Evolutionary conservation across 2,797 vertebrate genomes (phyloP).

Genomic region (Esox masquinongy): DNA sequence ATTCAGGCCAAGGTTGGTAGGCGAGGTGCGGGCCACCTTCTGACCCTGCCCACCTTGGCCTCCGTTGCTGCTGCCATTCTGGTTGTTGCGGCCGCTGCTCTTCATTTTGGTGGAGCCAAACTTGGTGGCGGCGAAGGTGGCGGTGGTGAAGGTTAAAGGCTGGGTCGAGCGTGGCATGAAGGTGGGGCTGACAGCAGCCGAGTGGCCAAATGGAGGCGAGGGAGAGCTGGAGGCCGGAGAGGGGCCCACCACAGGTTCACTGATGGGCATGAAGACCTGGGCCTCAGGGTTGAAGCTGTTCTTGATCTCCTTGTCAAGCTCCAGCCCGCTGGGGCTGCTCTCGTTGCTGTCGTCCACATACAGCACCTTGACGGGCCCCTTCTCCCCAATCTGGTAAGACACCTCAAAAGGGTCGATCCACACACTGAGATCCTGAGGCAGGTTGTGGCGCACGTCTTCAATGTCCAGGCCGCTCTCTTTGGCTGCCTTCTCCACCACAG

Average conservation of each 20-base stretch:
- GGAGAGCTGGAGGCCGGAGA: constrained; percentile 94
- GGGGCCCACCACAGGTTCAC: constrained; percentile 78
- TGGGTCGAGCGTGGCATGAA: constrained; percentile 94
- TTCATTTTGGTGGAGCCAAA: constrained; percentile 99
- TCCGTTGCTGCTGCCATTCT: constrained; percentile 79
- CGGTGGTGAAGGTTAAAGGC: constrained; percentile 98
- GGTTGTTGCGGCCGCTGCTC: constrained; percentile 83
- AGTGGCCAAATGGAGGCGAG: constrained; percentile 93
- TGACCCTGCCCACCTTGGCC: constrained; percentile 72
- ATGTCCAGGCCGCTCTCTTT: constrained; percentile 98
- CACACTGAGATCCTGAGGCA: constrained; percentile 97
- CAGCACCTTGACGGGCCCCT: constrained; percentile 96
- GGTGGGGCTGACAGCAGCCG: constrained; percentile 93
- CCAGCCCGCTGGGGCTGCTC: constrained; percentile 75
- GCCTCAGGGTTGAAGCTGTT: constrained; percentile 99
- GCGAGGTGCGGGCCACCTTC: constrained; percentile 92
- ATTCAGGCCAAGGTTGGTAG: constrained; percentile 94
- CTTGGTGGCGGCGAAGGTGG: constrained; percentile 98
- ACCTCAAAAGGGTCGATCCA: constrained; percentile 99
- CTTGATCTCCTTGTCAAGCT: constrained; percentile 97
- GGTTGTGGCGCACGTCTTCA: constrained; percentile 93
- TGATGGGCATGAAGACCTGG: constrained; percentile 97
- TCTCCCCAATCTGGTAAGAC: constrained; percentile 98
- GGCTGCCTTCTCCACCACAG: constrained; percentile 95
- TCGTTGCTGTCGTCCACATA: constrained; percentile 93